Percentiles rank a stretch among this genome's conserved stretches.
These are phyloP conservation scores for Clupea harengus DNA, from an alignment of 2,113 vertebrate species.

Conservation along the genomic window DNA sequence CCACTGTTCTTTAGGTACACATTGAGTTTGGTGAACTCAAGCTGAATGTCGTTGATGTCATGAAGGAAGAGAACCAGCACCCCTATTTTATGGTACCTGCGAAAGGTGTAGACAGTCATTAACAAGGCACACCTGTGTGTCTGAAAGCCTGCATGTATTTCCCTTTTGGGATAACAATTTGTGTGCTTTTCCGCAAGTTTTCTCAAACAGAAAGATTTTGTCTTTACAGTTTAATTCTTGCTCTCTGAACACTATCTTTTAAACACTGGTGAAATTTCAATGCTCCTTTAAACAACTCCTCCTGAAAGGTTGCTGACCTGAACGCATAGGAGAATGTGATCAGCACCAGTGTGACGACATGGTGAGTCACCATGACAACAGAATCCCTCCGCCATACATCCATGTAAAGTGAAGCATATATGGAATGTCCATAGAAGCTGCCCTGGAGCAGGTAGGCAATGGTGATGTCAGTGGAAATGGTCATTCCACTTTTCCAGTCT, in stretches of 20 bases:
- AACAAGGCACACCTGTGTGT: neutral
- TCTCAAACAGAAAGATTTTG: too few relatives aligned
- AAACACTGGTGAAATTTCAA: neutral
- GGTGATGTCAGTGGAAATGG: constrained; percentile 84
- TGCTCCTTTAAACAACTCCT: neutral
- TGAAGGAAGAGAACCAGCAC: constrained; percentile 93
- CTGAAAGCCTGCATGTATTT: too few relatives aligned
- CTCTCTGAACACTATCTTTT: neutral
- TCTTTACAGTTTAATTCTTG: too few relatives aligned
- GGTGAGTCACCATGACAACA: constrained; percentile 88
- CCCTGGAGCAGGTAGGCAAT: constrained; percentile 87
- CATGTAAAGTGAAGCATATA: constrained; percentile 93
- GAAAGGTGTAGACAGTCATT: neutral
- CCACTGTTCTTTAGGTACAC: constrained; percentile 90
- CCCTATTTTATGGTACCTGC: constrained; percentile 92
- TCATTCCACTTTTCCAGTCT: constrained; percentile 86
- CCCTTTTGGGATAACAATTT: too few relatives aligned
- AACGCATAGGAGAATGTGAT: constrained; percentile 90
- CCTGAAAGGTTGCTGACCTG: constrained; percentile 71
- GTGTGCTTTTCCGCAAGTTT: neutral
- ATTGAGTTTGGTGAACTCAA: constrained; percentile 97
- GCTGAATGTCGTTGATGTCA: constrained; percentile 85
- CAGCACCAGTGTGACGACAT: constrained; percentile 85
- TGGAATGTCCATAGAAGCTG: constrained; percentile 93
- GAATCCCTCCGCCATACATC: constrained; percentile 96